These are phyloP conservation scores for Rallus crepitans DNA, from an alignment of 2,797 vertebrate species.

Conservation along the genomic window DNA sequence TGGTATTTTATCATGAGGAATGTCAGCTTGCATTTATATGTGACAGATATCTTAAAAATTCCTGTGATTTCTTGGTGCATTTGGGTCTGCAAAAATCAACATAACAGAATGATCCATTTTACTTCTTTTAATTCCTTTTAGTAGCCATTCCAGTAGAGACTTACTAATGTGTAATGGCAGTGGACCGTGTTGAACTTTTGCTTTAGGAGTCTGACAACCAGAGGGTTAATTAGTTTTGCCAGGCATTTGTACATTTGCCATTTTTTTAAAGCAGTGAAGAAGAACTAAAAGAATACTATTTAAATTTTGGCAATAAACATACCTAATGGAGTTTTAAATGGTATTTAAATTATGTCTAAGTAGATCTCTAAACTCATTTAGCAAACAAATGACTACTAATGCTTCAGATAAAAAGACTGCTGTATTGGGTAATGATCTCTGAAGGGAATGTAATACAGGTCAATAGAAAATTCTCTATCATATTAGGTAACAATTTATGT, in stretches of 20 bases:
- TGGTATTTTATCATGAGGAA: neutral
- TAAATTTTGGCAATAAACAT: slow-evolving; percentile 70
- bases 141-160: neutral
- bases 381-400: slow-evolving; percentile 71
- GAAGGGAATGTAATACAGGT: slow-evolving; percentile 62
- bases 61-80: neutral
- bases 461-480: slow-evolving; percentile 71
- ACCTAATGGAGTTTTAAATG: slow-evolving; percentile 77
- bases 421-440: slow-evolving; percentile 76
- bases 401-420: slow-evolving; percentile 62
- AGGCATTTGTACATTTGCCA: neutral
- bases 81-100: neutral
- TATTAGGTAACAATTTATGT: slow-evolving; percentile 68
- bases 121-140: neutral
- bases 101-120: neutral
- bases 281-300: slow-evolving; percentile 29
- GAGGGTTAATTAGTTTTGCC: slow-evolving; percentile 12
- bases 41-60: neutral
- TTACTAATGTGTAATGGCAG: neutral
- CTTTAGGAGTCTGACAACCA: neutral
- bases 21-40: neutral
- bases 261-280: slow-evolving; percentile 12
- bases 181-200: neutral
- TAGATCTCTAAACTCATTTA: slow-evolving; percentile 77
- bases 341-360: slow-evolving; percentile 73